Conservation (phyloP, 2,888 invertebrate species). For the Aphidoletes aphidimyza region DNA sequence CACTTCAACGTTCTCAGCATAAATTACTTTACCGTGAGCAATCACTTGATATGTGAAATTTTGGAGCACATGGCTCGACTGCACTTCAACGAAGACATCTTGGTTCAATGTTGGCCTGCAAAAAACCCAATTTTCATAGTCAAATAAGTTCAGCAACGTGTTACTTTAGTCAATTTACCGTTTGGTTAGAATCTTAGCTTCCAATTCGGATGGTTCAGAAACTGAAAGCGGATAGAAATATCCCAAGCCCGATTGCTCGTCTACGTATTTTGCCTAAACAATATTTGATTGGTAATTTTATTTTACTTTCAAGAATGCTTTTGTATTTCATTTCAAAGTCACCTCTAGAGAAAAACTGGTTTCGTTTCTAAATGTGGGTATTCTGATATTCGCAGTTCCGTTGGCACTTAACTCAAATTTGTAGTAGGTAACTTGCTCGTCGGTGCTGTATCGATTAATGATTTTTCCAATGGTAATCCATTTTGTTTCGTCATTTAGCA, state of each 20-base stretch:
- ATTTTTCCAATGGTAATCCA: conserved; percentile 39
- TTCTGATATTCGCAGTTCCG: background rate
- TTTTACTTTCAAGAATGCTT: background rate
- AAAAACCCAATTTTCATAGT: too few relatives aligned
- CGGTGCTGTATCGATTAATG: background rate
- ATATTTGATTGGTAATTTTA: too few relatives aligned
- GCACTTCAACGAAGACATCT: conserved; percentile 76
- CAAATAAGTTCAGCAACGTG: background rate
- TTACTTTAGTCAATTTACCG: background rate
- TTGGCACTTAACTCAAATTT: conserved; percentile 22
- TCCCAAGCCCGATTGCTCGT: background rate
- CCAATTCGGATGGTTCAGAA: conserved; percentile 37
- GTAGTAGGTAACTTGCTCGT: conserved; percentile 5
- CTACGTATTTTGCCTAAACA: conserved; percentile 1
- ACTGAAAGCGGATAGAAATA: background rate
- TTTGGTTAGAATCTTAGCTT: background rate
- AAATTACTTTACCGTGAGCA: conserved; percentile 81
- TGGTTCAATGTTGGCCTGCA: conserved; percentile 68
- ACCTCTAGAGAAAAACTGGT: background rate
- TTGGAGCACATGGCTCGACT: conserved; percentile 77
- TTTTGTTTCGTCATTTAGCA: conserved; percentile 14
- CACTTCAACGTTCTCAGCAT: conserved; percentile 75
- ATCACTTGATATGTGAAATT: conserved; percentile 78
- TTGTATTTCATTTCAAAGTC: too few relatives aligned
- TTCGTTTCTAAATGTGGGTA: background rate